Evolutionary conservation across 2,888 invertebrate species (phyloP), one percentile per base, ranked within the genome.

Genomic region (Apamea anceps): DNA sequence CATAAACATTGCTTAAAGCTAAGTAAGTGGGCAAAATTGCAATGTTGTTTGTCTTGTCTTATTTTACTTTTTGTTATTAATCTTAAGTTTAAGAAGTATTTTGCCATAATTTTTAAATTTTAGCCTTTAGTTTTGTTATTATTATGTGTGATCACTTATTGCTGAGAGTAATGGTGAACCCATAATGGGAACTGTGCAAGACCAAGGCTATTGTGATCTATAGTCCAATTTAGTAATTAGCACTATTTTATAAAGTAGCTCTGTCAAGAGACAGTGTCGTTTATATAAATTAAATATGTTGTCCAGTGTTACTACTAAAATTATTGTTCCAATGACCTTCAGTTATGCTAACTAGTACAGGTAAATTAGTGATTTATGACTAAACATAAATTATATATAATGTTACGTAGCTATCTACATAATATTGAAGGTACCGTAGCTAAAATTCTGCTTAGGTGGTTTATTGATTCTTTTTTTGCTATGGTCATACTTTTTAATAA

Each of bases 301-400:
- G 7, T 7, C 10, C 25, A 57, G 25, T 57, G 10, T 63, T 62
- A 8, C 2, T 62, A 32, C 1, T n/a, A n/a, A 37, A 57, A 42
- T 70, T 32, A 42, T 70, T 32, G 54, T 57, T 37, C 28, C 13
- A 42, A 51, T 18, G 12, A 51, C 48, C 48, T 80, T 60, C 48
- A 62, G 21, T 18, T 37, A 0, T 60, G 42, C n/a, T 1, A 60
- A 37, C 5, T 65, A 54, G 12, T 42, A 32, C 25, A 45, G 5
- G 13, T 48, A 25, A 65, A 73, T 37, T 74, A 18, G 2, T 80
- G 5, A 72, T 48, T 28, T n/a, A n/a, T 48, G 42, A 65, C 28
- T 57, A 21, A 1, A 32, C 60, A 65, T 54, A 32, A 45, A 62
- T 37, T 72, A 81, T 42, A 57, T 57, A 57, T 32, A 65, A 80